Evolutionary conservation across 2,113 vertebrate species (phyloP), one percentile per base, ranked within the genome.

Genomic region (Prionailurus viverrinus): DNA sequence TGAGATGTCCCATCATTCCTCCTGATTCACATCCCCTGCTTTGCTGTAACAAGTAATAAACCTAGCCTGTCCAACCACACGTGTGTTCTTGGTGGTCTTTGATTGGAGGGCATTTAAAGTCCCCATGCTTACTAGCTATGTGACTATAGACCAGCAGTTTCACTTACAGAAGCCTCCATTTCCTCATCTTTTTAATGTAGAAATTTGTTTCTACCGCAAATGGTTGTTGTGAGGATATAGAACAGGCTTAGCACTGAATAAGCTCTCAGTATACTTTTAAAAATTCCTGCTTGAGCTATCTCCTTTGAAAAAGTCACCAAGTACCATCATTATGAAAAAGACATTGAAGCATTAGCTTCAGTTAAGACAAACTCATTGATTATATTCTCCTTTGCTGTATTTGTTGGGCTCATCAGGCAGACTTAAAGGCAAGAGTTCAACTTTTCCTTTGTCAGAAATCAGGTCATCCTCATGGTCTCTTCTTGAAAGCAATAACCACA

Each of bases 261-360:
- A 89, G 9, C 31, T 74, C 48, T 79, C 76, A 55, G 41, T 19
- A 53, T 85, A 90, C 27, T 69, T 95, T n/a, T 2, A 69, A 68
- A 84, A 71, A 73, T 48, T 83, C 27, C 69, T 97, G 29, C 31
- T 80, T 94, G 58, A 55, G 23, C 25, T 91, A 51, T 23, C 23
- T 89, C 39, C 61, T 95, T 88, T 89, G 55, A 36, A 96, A 90
- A 89, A 91, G 36, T 33, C 69, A 85, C 39, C 91, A 76, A 84
- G 1, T 4, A 63, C 51, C 73, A 76, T 93, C n/a, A 41, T 85
- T 91, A 88, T 55, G 76, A 76, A 93, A 93, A 93, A 88, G 48
- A 23, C 86, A 29, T 48, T n/a, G 53, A 82, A 92, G 33, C 41
- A 51, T 73, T 7, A 61, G 45, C 80, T 95, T 84, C 29, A 63